These are phyloP conservation scores for Hiodon tergisus DNA, from an alignment of 2,113 vertebrate genomes.

Conservation along the genomic window DNA sequence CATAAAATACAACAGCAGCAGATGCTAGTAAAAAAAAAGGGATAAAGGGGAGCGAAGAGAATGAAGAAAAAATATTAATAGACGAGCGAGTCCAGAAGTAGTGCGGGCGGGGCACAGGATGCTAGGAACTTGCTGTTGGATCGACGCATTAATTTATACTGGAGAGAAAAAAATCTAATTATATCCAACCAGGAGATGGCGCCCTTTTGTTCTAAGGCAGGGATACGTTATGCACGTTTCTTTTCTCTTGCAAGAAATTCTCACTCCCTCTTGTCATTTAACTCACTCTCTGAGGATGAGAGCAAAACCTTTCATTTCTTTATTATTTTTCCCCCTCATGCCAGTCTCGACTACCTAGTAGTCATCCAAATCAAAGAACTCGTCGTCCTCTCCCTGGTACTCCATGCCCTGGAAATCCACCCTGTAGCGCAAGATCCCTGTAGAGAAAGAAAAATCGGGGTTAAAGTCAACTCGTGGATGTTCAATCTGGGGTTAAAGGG, in stretches of 20 bases:
- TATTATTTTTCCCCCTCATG: not conserved
- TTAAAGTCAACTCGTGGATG: constrained; percentile 56
- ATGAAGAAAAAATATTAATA: constrained; percentile 20
- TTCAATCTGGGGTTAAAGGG: constrained; percentile 61
- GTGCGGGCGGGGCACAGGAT: constrained; percentile 45
- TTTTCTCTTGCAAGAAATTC: constrained; percentile 15
- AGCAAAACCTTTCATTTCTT: constrained; percentile 17
- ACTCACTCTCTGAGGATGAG: constrained; percentile 17
- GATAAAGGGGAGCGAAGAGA: constrained; percentile 15
- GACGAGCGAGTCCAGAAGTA: constrained; percentile 60
- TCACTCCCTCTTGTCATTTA: constrained; percentile 3
- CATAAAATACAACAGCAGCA: constrained; percentile 33
- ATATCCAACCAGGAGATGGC: constrained; percentile 24
- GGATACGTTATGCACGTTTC: constrained; percentile 36
- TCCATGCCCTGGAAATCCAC: constrained; percentile 99
- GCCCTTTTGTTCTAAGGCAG: constrained; percentile 75
- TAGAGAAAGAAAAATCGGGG: constrained; percentile 13
- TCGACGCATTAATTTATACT: constrained; percentile 25
- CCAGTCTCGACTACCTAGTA: constrained; percentile 80
- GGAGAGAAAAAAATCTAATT: constrained; percentile 18
- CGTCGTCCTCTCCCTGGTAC: constrained; percentile 85
- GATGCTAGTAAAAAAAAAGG: constrained; percentile 24
- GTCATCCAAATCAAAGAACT: constrained; percentile 99
- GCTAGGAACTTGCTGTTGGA: constrained; percentile 20
- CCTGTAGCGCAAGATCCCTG: constrained; percentile 98